Percentiles rank a stretch among this genome's conserved stretches.
Evolutionary conservation across 2,888 invertebrate species (phyloP).

Genomic region (Tachina grossa): DNA sequence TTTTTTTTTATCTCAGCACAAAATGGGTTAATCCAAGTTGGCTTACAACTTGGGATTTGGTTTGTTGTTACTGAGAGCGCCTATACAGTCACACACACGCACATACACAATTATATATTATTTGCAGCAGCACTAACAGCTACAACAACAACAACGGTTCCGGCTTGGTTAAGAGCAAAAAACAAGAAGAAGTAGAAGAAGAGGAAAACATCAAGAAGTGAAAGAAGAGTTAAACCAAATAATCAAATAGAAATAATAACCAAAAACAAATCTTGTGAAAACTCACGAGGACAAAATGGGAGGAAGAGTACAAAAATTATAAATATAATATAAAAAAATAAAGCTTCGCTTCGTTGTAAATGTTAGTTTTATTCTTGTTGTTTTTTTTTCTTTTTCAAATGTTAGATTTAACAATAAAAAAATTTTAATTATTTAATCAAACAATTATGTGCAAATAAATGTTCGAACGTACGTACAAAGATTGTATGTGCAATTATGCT

Average conservation of each 20-base stretch:
- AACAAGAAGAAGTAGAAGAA: constrained; percentile 15
- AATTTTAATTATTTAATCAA: constrained; percentile 7
- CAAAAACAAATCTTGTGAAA: constrained; percentile 26
- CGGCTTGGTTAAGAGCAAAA: constrained; percentile 54
- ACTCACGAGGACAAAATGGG: constrained; percentile 34
- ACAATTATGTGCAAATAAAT: background rate
- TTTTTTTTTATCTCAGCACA: background rate
- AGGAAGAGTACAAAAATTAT: constrained; percentile 40
- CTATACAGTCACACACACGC: background rate
- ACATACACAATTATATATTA: background rate
- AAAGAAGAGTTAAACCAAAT: constrained; percentile 45
- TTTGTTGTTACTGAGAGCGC: constrained; percentile 48
- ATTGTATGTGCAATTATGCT: background rate
- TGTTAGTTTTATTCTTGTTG: constrained; percentile 12
- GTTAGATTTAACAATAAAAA: background rate
- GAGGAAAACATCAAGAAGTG: constrained; percentile 2
- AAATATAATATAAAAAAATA: constrained; percentile 28
- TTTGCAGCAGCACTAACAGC: constrained; percentile 35
- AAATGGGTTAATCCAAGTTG: constrained; percentile 60
- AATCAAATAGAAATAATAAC: constrained; percentile 50
- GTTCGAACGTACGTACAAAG: background rate
- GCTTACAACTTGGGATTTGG: constrained; percentile 19
- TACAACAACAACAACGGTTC: constrained; percentile 60
- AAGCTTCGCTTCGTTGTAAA: constrained; percentile 7
- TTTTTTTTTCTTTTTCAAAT: constrained; percentile 1